Percentiles rank a stretch among this genome's conserved stretches.
These are phyloP conservation scores for Eulemur coronatus DNA, from an alignment of 2,797 vertebrate species.

Conservation along the genomic window DNA sequence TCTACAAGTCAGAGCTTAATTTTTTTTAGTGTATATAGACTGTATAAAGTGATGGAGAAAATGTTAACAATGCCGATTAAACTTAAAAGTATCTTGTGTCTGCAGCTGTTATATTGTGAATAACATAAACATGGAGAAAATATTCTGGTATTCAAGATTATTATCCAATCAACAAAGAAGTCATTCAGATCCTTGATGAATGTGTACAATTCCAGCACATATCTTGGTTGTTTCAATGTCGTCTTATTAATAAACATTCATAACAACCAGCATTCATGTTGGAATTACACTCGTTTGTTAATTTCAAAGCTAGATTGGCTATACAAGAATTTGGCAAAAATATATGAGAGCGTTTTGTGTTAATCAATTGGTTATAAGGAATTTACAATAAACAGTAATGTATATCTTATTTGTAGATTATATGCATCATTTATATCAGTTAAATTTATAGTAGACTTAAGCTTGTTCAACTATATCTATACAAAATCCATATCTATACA, in stretches of 20 bases:
- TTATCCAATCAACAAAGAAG: neutral
- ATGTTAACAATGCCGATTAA: neutral
- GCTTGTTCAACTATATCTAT: neutral
- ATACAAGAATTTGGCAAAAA: neutral
- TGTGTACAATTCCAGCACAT: neutral
- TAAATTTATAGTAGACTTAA: conserved; percentile 9
- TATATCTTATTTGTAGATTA: neutral
- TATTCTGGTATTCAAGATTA: neutral
- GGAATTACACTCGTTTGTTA: neutral
- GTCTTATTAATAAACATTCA: neutral
- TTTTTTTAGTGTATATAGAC: neutral
- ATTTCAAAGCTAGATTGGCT: neutral
- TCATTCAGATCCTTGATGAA: neutral
- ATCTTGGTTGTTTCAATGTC: neutral
- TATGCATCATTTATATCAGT: neutral
- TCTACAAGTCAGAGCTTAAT: neutral
- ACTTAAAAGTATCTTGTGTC: neutral
- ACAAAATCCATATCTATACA: neutral
- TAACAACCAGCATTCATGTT: neutral
- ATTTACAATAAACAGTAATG: neutral
- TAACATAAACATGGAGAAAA: neutral
- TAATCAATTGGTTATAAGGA: neutral
- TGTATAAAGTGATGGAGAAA: neutral
- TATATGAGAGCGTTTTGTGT: neutral
- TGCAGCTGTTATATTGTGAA: neutral